Base-by-base conservation (phyloP, 2,888 invertebrate genomes). In the Acronicta leporina region DNA sequence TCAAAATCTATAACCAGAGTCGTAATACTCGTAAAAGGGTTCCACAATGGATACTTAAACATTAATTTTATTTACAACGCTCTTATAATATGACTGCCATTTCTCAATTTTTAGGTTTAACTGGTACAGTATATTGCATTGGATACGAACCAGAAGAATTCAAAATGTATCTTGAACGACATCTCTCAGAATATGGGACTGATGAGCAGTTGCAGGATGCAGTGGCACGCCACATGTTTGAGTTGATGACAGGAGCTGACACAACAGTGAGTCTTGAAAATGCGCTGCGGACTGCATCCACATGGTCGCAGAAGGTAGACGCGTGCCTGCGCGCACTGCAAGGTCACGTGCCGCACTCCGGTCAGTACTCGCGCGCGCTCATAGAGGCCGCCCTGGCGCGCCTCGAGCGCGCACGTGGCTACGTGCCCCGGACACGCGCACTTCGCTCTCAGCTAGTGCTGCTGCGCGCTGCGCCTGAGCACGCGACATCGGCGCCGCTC, bases 371-470 rank as follows among this genome's bases (percentile, higher is more conserved):
- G 0, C 78, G 79, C 15, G 77, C 75, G 9, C 54, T 84, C 0
- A 79, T 90, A 6, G 80, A 87, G 40, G 59, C 80, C 0, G 82
- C 87, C 0, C 82, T 85, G 56, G 65, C 68, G 3, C 79, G 85
- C n/a, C 63, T 87, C 6, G 41, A 56, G 30, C 76, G 80, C 46
- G 73, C 68, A 3, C 73, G 77, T 5, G 40, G 55, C 7, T 80
- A 84, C 56, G 62, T 60, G 11, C 42, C 52, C 1, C 38, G 60
- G 8, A 63, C 65, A 4, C 64, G 53, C 11, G 60, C 67, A 14
- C 38, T 38, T n/a, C 38, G 38, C 38, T 38, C 38, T 7, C 38
- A 38, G 6, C 38, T 38, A n/a, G 38, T 88, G n/a, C 43, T 83
- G 35, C 57, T 88, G 51, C 80, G 75, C 47, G 52, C 77, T 27